Evolutionary conservation across 1,140 invertebrate species (phyloP), one percentile per base, ranked within the genome.

Genomic region (Conus betulinus): DNA sequence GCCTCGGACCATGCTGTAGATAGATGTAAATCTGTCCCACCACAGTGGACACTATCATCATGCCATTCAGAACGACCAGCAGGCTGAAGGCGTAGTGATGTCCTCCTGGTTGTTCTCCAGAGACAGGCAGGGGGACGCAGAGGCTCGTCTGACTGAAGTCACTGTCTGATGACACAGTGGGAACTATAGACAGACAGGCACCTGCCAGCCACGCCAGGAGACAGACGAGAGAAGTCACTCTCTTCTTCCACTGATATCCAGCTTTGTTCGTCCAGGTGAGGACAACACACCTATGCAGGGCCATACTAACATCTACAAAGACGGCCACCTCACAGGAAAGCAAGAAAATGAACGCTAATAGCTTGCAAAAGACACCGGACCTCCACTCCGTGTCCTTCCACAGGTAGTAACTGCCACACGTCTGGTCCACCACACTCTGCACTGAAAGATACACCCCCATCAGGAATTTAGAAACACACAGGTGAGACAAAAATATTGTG

Each of bases 331-430:
- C 84, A 55, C 88, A 85, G 85, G 88, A 89, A 71, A 89, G n/a
- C 25, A 89, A 51, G 51, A 67, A 89, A 8, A 89, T 25, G 74
- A 87, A 86, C 2, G 84, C 88, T 8, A 84, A 84, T 5, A 85
- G 55, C 25, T 82, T 57, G 27, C 88, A 89, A 20, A 74, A 51
- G 3, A 25, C 23, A 52, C 84, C 82, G 25, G 13, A 71, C 52
- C 79, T 89, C 88, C 88, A 89, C 5, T 81, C 76, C 5, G 20
- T 27, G 20, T 86, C 88, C 11, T 85, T 39, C 55, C 67, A 71
- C 76, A 87, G 57, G 39, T 89, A 89, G n/a, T n/a, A 20, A 11
- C 94, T 96, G 3, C 84, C 20, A 78, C 83, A 89, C 27, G 53
- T 87, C 20, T 57, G 39, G 60, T 89, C 88, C 52, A 84, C 85